These are phyloP conservation scores for Leptobrachium leishanense DNA, from an alignment of 2,113 vertebrate genomes.

Conservation along the genomic window DNA sequence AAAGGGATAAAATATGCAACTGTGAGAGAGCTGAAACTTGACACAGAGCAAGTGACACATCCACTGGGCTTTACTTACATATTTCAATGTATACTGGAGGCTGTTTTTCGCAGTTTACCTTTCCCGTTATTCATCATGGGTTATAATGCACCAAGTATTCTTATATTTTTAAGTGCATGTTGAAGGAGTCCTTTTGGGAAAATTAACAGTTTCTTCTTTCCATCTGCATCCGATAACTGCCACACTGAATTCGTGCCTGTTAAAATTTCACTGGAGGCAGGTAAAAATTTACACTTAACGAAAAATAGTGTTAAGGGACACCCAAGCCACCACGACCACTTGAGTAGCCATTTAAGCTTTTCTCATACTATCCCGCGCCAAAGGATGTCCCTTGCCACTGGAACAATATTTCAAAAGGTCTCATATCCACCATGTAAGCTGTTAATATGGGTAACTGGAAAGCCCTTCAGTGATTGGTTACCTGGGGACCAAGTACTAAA, in stretches of 20 bases:
- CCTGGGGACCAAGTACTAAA: too few species aligned
- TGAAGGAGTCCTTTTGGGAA: slow-evolving; percentile 20
- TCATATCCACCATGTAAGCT: too few species aligned
- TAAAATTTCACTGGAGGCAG: slow-evolving; percentile 13
- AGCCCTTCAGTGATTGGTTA: too few species aligned
- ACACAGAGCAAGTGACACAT: slow-evolving; percentile 19
- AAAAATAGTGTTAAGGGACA: not conserved
- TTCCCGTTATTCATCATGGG: not conserved
- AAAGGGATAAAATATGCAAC: slow-evolving; percentile 4
- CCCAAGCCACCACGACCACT: too few species aligned
- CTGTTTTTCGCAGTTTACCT: not conserved
- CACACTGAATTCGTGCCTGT: slow-evolving; percentile 29
- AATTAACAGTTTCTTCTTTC: slow-evolving; percentile 19
- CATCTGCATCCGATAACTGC: slow-evolving; percentile 27
- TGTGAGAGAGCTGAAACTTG: slow-evolving; percentile 16
- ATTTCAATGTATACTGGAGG: slow-evolving; percentile 3
- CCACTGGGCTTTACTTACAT: slow-evolving; percentile 4
- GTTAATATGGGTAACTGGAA: too few species aligned
- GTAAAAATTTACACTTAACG: not conserved
- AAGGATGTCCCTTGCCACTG: too few species aligned
- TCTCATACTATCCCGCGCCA: too few species aligned
- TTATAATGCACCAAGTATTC: not conserved
- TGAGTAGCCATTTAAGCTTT: too few species aligned
- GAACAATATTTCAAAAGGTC: too few species aligned
- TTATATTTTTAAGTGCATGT: slow-evolving; percentile 30